phyloP scores from a whole-genome alignment of 2,113 vertebrate species.

The Pteropus alecto region DNA sequence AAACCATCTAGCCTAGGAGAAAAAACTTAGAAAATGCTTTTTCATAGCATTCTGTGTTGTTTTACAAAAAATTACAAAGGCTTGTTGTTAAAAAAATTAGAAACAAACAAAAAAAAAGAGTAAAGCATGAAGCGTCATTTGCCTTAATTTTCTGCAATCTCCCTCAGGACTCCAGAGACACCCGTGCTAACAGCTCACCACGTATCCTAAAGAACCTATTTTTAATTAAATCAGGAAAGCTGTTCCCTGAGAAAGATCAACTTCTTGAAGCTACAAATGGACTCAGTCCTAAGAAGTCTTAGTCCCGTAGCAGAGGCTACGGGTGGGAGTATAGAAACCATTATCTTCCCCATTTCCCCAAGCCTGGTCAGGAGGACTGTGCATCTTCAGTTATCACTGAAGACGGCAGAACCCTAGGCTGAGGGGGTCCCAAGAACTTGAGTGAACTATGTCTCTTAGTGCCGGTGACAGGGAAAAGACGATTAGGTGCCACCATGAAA shows the following conservation, averaged over 20 bases:
- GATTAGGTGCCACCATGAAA: accelerated
- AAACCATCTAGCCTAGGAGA: not conserved
- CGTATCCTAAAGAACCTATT: not conserved
- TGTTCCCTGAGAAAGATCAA: not conserved
- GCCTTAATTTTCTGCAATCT: not conserved
- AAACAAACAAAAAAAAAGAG: not conserved
- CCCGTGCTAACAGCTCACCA: not conserved
- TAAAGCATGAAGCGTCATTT: not conserved
- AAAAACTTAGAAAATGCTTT: not conserved
- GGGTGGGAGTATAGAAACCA: not conserved
- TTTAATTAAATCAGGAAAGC: not conserved
- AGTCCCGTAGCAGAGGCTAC: accelerated
- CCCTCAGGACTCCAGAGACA: not conserved
- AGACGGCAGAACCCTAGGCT: not conserved
- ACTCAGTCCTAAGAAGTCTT: not conserved
- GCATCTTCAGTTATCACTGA: not conserved
- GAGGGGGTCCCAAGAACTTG: not conserved
- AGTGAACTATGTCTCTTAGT: not conserved
- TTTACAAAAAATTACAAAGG: not conserved
- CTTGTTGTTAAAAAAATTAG: not conserved
- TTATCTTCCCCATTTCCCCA: accelerated
- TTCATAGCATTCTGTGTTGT: not conserved
- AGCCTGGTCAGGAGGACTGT: not conserved
- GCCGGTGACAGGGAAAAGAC: not conserved
- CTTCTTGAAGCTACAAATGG: not conserved